Percentiles rank a stretch among this genome's conserved stretches.
Conservation (phyloP, 2,797 vertebrate species). For the Sebastes jordani region DNA sequence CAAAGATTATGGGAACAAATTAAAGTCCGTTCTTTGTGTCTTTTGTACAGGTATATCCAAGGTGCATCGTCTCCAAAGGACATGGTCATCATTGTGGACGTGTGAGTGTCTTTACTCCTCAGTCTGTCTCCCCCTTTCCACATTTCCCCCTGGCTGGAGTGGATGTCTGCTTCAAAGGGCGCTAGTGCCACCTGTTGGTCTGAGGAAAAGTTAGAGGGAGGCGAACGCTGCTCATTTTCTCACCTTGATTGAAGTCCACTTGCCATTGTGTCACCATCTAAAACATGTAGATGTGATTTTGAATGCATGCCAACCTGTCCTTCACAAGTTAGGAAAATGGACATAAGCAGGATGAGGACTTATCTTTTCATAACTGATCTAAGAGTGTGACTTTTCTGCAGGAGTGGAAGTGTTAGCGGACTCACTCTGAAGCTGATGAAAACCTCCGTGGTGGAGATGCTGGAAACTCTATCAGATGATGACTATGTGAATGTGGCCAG, state of each 20-base stretch:
- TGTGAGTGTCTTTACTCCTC: conserved; percentile 88
- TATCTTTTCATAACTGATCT: neutral
- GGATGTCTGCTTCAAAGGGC: conserved; percentile 56
- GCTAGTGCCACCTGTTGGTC: conserved; percentile 84
- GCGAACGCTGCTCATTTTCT: conserved; percentile 6
- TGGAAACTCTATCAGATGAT: conserved; percentile 96
- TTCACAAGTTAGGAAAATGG: neutral
- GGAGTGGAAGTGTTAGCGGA: conserved; percentile 96
- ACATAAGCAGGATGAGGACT: neutral
- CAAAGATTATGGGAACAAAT: conserved; percentile 54
- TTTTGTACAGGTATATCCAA: conserved; percentile 93
- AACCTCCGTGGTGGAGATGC: conserved; percentile 94
- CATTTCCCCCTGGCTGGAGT: neutral
- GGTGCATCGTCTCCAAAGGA: conserved; percentile 98
- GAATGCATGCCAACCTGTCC: neutral
- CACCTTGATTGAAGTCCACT: neutral
- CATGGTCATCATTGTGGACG: conserved; percentile 99
- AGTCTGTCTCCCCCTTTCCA: neutral
- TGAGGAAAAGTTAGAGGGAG: conserved; percentile 32
- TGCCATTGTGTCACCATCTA: neutral
- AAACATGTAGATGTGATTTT: neutral
- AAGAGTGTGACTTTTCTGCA: conserved; percentile 55
- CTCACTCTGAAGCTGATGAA: conserved; percentile 99
- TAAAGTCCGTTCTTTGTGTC: conserved; percentile 55
- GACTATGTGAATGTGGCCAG: conserved; percentile 97